Conservation (phyloP, 53 echinoderm and acorn worm species). For the Temnopleurus reevesii region DNA sequence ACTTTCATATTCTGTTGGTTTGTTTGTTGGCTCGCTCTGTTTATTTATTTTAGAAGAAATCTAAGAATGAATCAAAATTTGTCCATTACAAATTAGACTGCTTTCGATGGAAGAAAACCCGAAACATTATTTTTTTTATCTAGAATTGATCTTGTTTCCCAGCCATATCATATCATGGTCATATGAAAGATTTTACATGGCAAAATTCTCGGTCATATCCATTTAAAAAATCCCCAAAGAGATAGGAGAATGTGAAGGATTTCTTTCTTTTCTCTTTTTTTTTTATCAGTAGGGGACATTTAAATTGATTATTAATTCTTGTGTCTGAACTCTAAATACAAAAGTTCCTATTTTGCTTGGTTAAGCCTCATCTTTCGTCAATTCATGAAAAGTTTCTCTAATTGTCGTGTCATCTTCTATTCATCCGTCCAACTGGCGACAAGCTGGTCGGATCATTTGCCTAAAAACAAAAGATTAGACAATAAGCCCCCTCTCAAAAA, state of each 20-base stretch:
- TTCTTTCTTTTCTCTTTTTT: too few species aligned
- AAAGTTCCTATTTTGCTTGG: neutral
- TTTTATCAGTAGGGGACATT: too few species aligned
- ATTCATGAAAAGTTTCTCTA: neutral
- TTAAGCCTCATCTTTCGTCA: neutral
- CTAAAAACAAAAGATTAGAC: conserved; percentile 31
- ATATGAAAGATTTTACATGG: too few species aligned
- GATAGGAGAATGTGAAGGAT: neutral
- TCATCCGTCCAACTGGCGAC: neutral
- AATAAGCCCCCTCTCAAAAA: conserved; percentile 15
- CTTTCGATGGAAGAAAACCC: too few species aligned
- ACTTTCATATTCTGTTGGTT: too few species aligned
- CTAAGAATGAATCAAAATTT: too few species aligned
- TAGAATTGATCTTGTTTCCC: too few species aligned
- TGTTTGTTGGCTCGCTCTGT: too few species aligned
- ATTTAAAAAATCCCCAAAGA: neutral
- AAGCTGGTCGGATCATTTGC: neutral
- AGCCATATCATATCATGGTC: too few species aligned
- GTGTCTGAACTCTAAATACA: neutral
- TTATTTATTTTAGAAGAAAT: too few species aligned
- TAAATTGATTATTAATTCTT: neutral
- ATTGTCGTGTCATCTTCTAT: conserved; percentile 26
- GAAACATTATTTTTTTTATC: too few species aligned
- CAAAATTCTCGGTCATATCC: neutral
- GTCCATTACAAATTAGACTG: too few species aligned